phyloP scores from a whole-genome alignment of 2,888 invertebrate genomes.

The Phengaris arion region DNA sequence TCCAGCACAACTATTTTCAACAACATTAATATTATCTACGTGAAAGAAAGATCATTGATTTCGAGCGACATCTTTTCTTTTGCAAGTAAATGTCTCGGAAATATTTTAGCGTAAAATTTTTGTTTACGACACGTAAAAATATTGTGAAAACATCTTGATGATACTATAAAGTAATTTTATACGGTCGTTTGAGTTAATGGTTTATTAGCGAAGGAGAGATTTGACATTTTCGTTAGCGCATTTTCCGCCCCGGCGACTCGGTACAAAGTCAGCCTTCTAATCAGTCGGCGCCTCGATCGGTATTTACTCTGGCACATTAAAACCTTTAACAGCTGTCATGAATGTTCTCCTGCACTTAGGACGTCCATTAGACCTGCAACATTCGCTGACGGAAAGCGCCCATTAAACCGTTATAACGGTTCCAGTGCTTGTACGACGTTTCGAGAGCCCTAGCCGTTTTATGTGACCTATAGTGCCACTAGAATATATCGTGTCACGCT shows the following conservation, averaged over 20 bases:
- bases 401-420: constrained; percentile 79
- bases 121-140: constrained; percentile 45
- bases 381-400: constrained; percentile 73
- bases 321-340: constrained; percentile 62
- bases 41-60: constrained; percentile 2
- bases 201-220: constrained; percentile 50
- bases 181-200: constrained; percentile 48
- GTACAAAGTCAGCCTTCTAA: constrained; percentile 21
- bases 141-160: constrained; percentile 13
- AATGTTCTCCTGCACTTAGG: constrained; percentile 78
- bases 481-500: constrained; percentile 41
- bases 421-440: constrained; percentile 78
- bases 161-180: constrained; percentile 37
- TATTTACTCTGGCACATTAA: constrained; percentile 38
- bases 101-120: constrained; percentile 43
- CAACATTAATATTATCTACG: background rate
- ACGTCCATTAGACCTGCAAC: constrained; percentile 77
- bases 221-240: constrained; percentile 36
- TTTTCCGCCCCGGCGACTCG: constrained; percentile 35
- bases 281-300: constrained; percentile 36
- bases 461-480: constrained; percentile 64
- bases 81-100: background rate
- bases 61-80: background rate
- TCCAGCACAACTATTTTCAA: background rate
- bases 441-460: constrained; percentile 68